A percentile compares a stretch with the other conserved stretches of the same genome.
These are phyloP conservation scores for Sterna hirundo DNA, from an alignment of 2,113 vertebrate genomes.

Conservation along the genomic window DNA sequence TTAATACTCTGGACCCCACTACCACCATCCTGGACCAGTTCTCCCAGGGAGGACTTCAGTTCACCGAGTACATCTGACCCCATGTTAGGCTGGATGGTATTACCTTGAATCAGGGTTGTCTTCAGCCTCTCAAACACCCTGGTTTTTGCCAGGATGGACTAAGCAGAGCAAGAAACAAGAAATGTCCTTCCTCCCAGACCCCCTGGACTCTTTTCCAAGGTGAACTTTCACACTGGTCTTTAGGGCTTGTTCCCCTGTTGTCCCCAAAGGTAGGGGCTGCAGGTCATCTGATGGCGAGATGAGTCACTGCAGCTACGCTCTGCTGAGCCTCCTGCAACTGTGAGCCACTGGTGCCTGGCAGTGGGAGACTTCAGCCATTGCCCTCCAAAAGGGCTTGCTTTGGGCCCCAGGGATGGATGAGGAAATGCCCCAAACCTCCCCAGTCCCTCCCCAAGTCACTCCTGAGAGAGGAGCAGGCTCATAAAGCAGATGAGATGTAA, in stretches of 20 bases:
- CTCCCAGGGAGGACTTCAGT: background rate
- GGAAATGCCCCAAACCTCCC: background rate
- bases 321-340: background rate
- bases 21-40: background rate
- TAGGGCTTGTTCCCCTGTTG: accelerated
- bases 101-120: background rate
- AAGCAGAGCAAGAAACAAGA: background rate
- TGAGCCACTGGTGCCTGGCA: background rate
- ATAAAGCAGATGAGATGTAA: background rate
- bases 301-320: background rate
- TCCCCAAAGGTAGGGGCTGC: background rate
- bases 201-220: background rate
- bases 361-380: accelerated
- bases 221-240: accelerated
- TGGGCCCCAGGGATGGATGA: background rate
- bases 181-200: background rate
- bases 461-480: background rate
- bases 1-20: background rate
- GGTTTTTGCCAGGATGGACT: background rate
- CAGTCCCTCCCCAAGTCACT: background rate
- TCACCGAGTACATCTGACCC: accelerated
- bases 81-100: no score
- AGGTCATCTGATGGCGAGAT: background rate
- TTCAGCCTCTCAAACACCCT: background rate
- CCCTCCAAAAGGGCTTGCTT: background rate